Evolutionary conservation across 2,888 invertebrate genomes (phyloP).

Genomic region (Scelioninae gen. 1): DNA sequence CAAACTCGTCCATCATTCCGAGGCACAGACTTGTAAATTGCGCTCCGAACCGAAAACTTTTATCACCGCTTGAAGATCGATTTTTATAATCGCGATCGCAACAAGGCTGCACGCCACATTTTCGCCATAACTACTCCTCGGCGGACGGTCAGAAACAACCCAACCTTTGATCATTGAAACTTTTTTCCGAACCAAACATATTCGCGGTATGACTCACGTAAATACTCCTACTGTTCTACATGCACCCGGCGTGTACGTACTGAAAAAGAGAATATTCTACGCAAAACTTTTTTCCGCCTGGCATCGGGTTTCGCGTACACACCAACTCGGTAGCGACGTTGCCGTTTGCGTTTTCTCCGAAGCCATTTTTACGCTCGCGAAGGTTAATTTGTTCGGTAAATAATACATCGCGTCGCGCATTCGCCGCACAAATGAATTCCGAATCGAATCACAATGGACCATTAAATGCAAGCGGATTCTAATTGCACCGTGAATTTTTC

Average conservation of each 20-base stretch:
- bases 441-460: constrained; percentile 44
- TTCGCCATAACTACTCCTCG: constrained; percentile 30
- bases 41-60: background rate
- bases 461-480: constrained; percentile 23
- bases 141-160: constrained; percentile 37
- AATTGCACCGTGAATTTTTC: constrained; percentile 10
- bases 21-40: background rate
- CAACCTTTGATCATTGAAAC: constrained; percentile 47
- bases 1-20: background rate
- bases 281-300: constrained; percentile 47
- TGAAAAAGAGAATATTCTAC: constrained; percentile 41
- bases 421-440: constrained; percentile 32
- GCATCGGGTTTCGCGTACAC: constrained; percentile 20
- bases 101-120: constrained; percentile 40
- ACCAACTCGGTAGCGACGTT: constrained; percentile 12
- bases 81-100: constrained; percentile 20
- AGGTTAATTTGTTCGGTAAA: constrained; percentile 52
- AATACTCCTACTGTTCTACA: constrained; percentile 56
- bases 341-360: constrained; percentile 35
- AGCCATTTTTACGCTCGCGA: constrained; percentile 37
- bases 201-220: constrained; percentile 56
- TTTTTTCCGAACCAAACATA: constrained; percentile 43
- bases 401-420: constrained; percentile 32
- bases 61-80: constrained; percentile 23
- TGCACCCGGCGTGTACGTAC: constrained; percentile 31